Evolutionary conservation across 2,113 vertebrate species (phyloP), one percentile per base, ranked within the genome.

Genomic region (Oreotrochilus melanogaster): DNA sequence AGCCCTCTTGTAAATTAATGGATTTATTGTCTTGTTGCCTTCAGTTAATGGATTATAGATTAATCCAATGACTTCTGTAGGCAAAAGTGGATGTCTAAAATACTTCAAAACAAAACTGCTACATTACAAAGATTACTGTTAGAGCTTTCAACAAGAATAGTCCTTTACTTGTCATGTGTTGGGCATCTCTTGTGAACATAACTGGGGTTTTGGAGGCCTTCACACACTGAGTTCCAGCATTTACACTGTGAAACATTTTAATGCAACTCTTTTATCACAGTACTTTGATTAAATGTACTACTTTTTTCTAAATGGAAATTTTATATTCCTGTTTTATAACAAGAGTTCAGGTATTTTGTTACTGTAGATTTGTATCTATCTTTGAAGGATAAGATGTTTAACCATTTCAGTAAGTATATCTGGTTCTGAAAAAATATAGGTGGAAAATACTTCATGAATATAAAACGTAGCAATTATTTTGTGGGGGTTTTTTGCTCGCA

Each of bases 1-100:
- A 80, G 33, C 60, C 19, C 18, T 75, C 82, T 92, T 89, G 50
- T 92, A 92, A 94, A 95, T 95, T 74, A 97, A 97, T 93, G 85
- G 73, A 76, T 91, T 81, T 88, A 56, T 93, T 91, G 51, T 91
- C 87, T 84, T 78, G n/a, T 76, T 93, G 48, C 62, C 54, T 94
- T 84, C 83, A 91, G 76, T 53, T 78, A 61, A 30, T 70, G 67
- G 54, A 87, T 92, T 89, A 88, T 89, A 92, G 93, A 93, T 89
- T 70, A 95, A 95, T 89, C 42, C 85, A 61, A 89, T 94, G 43
- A 42, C 65, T 94, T 86, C 74, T 89, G 17, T 53, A 83, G 67
- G 62, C 70, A 92, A 61, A 72, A 89, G 64, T 39, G 67, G 18
- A 62, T 90, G 86, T 31, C 64, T 86, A 37, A 78, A 89, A 85